Conservation (phyloP, 2,113 vertebrate species). For the Lycaon pictus region DNA sequence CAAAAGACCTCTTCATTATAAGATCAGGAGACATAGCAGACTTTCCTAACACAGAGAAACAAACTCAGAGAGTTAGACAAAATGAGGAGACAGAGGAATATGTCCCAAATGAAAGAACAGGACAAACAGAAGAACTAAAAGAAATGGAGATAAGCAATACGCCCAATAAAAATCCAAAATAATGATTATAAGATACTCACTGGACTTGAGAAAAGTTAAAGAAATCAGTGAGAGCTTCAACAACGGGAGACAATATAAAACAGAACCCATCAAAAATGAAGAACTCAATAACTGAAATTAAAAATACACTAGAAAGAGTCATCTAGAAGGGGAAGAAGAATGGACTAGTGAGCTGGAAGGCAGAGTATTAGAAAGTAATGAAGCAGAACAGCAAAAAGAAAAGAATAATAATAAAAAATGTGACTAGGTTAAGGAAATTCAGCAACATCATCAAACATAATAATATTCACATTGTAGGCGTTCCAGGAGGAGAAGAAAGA, state of each 20-base stretch:
- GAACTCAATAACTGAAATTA: background rate
- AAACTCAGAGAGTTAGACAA: background rate
- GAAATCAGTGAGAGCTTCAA: background rate
- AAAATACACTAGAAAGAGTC: background rate
- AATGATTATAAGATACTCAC: background rate
- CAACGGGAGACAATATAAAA: background rate
- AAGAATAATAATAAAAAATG: background rate
- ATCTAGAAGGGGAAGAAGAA: background rate
- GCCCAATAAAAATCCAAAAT: background rate
- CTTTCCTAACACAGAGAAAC: background rate
- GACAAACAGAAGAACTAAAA: background rate
- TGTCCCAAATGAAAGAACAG: background rate
- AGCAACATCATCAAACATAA: background rate
- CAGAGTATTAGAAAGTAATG: background rate
- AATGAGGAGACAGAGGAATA: background rate
- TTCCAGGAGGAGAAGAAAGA: background rate
- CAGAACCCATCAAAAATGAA: background rate
- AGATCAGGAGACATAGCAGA: background rate
- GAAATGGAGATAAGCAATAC: background rate
- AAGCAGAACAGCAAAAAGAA: background rate
- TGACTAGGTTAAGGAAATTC: background rate
- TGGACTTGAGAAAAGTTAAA: background rate
- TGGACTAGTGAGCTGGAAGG: background rate
- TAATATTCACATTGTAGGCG: background rate
- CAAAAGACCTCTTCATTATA: background rate